These are phyloP conservation scores for Anthrax anthrax DNA, from an alignment of 2,888 invertebrate species.

Conservation along the genomic window DNA sequence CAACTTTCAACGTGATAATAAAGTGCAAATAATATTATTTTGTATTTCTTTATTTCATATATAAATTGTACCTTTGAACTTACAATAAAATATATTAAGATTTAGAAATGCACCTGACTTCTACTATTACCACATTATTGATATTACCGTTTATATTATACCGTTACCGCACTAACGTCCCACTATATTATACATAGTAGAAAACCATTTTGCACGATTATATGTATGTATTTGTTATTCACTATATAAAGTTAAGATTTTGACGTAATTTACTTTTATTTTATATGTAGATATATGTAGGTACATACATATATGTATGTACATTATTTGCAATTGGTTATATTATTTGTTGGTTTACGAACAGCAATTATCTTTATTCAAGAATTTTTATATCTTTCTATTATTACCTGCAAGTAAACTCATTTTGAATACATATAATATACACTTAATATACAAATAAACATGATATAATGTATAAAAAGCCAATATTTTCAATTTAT, in stretches of 20 bases:
- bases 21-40: background rate
- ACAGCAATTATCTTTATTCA: background rate
- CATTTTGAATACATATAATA: too few relatives aligned
- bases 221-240: too few relatives aligned
- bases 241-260: too few relatives aligned
- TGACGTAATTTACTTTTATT: too few relatives aligned
- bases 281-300: background rate
- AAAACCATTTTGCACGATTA: background rate
- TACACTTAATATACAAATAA: too few relatives aligned
- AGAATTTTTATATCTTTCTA: too few relatives aligned
- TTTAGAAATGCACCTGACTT: slow-evolving; percentile 1
- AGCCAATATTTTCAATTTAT: too few relatives aligned
- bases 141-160: background rate
- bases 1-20: background rate
- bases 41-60: too few relatives aligned
- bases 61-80: too few relatives aligned
- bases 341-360: background rate
- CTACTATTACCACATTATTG: background rate
- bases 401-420: too few relatives aligned
- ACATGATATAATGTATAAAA: too few relatives aligned
- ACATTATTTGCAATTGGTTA: background rate
- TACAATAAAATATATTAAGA: background rate
- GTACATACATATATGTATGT: background rate
- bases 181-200: background rate
- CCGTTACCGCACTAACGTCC: background rate